Conservation (phyloP, 2,888 invertebrate species). For the Muscina levida region DNA sequence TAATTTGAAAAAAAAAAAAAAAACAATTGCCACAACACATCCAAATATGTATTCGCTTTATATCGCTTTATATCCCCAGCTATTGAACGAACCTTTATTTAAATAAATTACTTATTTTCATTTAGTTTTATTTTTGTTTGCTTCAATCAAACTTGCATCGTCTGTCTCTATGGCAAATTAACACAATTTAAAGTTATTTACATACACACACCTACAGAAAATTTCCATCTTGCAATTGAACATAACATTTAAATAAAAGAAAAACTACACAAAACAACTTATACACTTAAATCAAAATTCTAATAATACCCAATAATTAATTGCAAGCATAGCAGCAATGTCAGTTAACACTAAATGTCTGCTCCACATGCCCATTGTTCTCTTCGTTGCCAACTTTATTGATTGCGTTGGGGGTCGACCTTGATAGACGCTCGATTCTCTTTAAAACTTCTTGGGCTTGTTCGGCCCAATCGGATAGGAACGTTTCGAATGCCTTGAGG, state of each 20-base stretch:
- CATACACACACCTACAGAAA: neutral
- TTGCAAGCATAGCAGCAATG: conserved; percentile 24
- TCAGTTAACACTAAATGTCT: conserved; percentile 2
- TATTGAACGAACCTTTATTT: no score
- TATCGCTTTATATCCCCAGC: no score
- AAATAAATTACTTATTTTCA: no score
- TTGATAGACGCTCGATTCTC: neutral
- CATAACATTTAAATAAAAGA: neutral
- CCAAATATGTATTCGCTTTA: no score
- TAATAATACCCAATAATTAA: neutral
- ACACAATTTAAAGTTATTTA: neutral
- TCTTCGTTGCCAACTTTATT: conserved; percentile 40
- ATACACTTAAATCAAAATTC: neutral
- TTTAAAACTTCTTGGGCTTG: conserved; percentile 51
- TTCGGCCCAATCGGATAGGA: conserved; percentile 66
- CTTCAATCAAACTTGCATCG: no score
- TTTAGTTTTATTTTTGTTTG: no score
- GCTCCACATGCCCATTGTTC: conserved; percentile 45
- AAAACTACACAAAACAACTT: neutral
- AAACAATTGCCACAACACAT: no score
- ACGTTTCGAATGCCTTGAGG: conserved; percentile 67
- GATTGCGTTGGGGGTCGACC: neutral
- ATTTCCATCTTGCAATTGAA: neutral
- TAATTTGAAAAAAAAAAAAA: no score
- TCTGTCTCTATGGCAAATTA: no score